Percentiles rank a stretch among this genome's conserved stretches.
phyloP scores from a whole-genome alignment of 2,797 vertebrate species.

The Eulemur coronatus region DNA sequence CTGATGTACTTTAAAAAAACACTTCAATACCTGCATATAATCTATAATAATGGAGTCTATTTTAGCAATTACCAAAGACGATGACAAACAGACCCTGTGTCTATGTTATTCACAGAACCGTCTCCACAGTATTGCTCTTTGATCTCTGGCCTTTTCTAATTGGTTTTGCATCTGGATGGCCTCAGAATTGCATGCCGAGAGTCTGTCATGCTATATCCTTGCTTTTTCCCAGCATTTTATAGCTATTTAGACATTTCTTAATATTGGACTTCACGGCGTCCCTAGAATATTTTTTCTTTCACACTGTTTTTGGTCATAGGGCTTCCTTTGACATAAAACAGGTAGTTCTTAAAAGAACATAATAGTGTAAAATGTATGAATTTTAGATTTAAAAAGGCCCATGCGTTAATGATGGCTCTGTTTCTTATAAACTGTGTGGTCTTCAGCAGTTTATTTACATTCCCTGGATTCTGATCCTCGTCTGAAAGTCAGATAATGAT shows the following conservation, averaged over 20 bases:
- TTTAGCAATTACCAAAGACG: conserved; percentile 2
- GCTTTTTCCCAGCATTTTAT: neutral
- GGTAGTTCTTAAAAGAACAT: neutral
- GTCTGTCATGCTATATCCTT: neutral
- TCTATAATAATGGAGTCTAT: neutral
- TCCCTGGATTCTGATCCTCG: neutral
- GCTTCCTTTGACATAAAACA: neutral
- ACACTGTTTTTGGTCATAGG: neutral
- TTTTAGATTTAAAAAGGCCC: neutral
- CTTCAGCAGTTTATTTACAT: conserved; percentile 34
- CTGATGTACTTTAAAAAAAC: neutral
- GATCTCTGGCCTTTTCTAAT: conserved; percentile 20
- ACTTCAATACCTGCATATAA: neutral
- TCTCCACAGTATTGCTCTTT: neutral
- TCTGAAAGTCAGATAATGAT: conserved; percentile 1
- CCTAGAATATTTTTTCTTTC: neutral
- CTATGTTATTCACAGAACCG: conserved; percentile 2
- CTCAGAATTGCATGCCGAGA: neutral
- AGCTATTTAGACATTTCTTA: neutral
- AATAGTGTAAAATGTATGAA: neutral
- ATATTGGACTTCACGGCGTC: neutral
- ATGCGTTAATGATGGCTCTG: neutral
- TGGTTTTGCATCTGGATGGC: conserved; percentile 25
- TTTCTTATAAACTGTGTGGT: conserved; percentile 24
- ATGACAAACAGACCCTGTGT: neutral